These are phyloP conservation scores for Willisornis vidua DNA, from an alignment of 2,113 vertebrate genomes.

Conservation along the genomic window DNA sequence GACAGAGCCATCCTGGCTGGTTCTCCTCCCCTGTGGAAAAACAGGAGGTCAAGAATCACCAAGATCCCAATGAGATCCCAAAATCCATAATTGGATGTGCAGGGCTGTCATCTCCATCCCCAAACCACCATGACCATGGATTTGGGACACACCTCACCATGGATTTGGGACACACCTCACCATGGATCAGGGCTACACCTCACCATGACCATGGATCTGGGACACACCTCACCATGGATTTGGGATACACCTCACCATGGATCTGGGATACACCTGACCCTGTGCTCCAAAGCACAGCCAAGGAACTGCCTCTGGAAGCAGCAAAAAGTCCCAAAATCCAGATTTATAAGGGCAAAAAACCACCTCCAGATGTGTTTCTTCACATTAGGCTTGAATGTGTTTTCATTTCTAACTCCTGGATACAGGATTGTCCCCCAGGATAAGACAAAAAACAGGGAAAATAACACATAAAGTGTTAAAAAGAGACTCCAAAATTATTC, in stretches of 20 bases:
- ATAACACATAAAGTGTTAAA: background rate
- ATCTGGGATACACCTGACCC: background rate
- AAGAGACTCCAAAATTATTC: constrained; percentile 27
- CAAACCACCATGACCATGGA: accelerated
- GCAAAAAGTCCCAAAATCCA: background rate
- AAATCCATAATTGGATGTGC: background rate
- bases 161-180: background rate
- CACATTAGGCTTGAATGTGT: background rate
- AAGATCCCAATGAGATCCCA: background rate
- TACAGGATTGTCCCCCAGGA: background rate
- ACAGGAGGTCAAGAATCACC: accelerated
- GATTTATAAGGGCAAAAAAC: background rate
- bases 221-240: too few relatives aligned
- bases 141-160: accelerated
- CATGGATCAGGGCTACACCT: too few relatives aligned
- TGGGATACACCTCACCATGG: accelerated
- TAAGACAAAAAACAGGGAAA: background rate
- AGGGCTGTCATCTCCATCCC: background rate
- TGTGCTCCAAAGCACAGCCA: accelerated
- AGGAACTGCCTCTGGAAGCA: accelerated
- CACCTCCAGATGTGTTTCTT: background rate
- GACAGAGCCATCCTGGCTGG: constrained; percentile 89
- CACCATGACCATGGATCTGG: background rate
- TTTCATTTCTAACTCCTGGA: background rate
- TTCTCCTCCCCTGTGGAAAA: constrained; percentile 85